phyloP scores from a whole-genome alignment of 2,888 invertebrate genomes.

The Physocephala rufipes region DNA sequence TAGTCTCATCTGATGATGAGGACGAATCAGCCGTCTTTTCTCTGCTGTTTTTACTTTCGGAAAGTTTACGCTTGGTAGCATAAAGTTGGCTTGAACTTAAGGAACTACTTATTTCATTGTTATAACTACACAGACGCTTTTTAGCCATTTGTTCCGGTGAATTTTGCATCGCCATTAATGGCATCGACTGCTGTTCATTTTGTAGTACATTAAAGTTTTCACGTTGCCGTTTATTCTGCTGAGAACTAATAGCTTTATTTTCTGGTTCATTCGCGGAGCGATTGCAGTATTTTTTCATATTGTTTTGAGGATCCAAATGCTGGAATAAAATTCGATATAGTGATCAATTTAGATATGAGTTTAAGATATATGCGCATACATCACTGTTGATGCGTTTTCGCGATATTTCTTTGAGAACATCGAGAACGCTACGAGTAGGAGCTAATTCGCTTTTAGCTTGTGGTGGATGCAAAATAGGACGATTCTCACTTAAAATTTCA shows the following conservation, averaged over 20 bases:
- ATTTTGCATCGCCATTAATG: conserved; percentile 39
- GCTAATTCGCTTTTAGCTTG: conserved; percentile 61
- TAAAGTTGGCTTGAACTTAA: conserved; percentile 60
- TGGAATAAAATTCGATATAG: conserved; percentile 42
- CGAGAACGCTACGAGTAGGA: conserved; percentile 68
- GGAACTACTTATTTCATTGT: conserved; percentile 63
- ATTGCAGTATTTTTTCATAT: conserved; percentile 60
- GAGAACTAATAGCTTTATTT: conserved; percentile 24
- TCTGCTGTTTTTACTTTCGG: conserved; percentile 37
- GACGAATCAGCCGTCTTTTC: conserved; percentile 22
- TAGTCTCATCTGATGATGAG: conserved; percentile 14
- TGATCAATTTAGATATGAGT: neutral
- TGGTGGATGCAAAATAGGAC: conserved; percentile 61
- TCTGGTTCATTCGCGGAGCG: conserved; percentile 47
- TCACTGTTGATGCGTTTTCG: conserved; percentile 68
- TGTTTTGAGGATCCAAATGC: conserved; percentile 53
- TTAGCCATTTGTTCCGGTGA: conserved; percentile 60
- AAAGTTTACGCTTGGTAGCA: conserved; percentile 51
- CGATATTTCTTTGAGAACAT: conserved; percentile 70
- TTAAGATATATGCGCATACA: conserved; percentile 52
- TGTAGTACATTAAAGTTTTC: conserved; percentile 45
- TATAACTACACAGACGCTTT: conserved; percentile 59
- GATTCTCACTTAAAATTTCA: conserved; percentile 59
- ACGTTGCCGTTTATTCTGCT: conserved; percentile 55
- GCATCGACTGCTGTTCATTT: conserved; percentile 28